Evolutionary conservation across 1,140 invertebrate genomes (phyloP).

Genomic region (Lepeophtheirus salmonis): DNA sequence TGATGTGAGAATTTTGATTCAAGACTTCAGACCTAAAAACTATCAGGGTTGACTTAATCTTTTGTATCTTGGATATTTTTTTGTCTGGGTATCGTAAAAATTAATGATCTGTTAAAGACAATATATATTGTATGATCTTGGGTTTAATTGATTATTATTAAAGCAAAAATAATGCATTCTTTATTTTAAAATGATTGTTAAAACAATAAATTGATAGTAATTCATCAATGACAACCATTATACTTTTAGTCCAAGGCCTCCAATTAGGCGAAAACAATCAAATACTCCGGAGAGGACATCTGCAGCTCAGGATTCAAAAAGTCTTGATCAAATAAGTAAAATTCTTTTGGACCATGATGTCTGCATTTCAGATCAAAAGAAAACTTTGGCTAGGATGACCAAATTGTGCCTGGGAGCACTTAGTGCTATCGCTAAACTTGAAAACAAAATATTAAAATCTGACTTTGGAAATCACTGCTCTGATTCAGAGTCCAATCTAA

Average conservation of each 20-base stretch:
- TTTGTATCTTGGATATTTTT: too few species aligned
- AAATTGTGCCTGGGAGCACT: background rate
- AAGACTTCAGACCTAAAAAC: too few species aligned
- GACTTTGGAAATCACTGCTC: background rate
- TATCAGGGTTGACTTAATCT: too few species aligned
- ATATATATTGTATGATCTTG: too few species aligned
- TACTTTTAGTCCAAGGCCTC: background rate
- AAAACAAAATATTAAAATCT: background rate
- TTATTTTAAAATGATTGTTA: too few species aligned
- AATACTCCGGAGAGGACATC: background rate
- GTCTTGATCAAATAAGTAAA: background rate
- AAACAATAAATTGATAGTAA: too few species aligned
- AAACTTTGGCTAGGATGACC: background rate
- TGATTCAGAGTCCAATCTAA: background rate
- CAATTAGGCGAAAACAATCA: background rate
- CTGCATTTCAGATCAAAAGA: background rate
- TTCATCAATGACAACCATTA: too few species aligned
- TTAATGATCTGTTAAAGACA: too few species aligned
- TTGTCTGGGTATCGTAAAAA: too few species aligned
- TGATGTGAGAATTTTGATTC: too few species aligned
- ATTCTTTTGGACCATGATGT: background rate
- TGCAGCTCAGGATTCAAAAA: background rate
- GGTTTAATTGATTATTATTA: too few species aligned
- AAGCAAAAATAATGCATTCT: too few species aligned
- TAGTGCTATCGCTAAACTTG: background rate